Evolutionary conservation across 2,113 vertebrate genomes (phyloP).

Genomic region (cattle (Bos taurus)): DNA sequence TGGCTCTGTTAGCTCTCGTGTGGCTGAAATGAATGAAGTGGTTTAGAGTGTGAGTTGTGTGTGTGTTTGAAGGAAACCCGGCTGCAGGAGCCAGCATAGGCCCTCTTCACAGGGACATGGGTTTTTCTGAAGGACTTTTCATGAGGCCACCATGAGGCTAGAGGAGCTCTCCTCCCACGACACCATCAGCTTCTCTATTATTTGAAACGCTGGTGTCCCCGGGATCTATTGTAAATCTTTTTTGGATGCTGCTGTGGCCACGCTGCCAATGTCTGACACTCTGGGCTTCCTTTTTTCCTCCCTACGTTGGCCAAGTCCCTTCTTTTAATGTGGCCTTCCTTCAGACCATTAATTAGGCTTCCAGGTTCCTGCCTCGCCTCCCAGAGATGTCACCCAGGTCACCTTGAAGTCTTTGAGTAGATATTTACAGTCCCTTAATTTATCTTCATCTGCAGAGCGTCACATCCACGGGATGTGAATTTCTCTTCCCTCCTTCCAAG

Average conservation of each 20-base stretch:
- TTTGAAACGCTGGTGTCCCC: not conserved
- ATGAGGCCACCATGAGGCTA: not conserved
- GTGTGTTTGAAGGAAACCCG: not conserved
- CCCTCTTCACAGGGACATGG: not conserved
- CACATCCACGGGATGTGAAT: not conserved
- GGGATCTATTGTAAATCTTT: not conserved
- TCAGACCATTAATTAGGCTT: not conserved
- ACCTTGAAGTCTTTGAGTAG: slow-evolving; percentile 10
- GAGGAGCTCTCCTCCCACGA: fast-evolving
- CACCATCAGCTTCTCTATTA: not conserved
- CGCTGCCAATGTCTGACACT: not conserved
- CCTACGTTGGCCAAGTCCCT: not conserved
- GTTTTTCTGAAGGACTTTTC: not conserved
- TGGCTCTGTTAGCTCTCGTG: not conserved
- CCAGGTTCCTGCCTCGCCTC: not conserved
- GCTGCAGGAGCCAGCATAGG: not conserved
- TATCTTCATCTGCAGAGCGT: not conserved
- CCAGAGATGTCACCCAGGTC: not conserved
- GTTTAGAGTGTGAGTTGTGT: not conserved
- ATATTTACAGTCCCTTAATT: not conserved
- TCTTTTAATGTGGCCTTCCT: not conserved
- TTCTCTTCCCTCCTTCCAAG: not conserved
- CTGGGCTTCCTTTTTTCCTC: not conserved
- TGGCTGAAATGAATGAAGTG: not conserved
- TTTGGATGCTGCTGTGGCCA: not conserved